Evolutionary conservation across 1,140 invertebrate species (phyloP).

Genomic region (Ylistrum balloti): DNA sequence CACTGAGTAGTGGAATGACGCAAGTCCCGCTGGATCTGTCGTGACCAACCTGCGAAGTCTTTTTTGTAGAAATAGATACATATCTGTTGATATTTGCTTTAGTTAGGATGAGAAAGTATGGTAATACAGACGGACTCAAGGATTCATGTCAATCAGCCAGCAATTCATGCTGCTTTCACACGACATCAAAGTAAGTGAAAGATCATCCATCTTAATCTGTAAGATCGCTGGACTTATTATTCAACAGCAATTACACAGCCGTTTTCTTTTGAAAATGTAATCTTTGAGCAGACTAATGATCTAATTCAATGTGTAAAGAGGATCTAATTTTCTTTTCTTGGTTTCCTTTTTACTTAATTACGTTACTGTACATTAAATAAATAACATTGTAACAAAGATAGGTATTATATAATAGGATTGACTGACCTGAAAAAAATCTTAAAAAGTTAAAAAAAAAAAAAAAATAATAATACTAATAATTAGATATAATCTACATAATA

Average conservation of each 20-base stretch:
- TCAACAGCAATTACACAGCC: neutral
- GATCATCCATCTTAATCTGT: neutral
- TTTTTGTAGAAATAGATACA: neutral
- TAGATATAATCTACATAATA: too few species aligned
- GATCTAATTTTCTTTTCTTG: neutral
- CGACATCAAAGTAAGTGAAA: constrained; percentile 4
- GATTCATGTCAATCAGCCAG: constrained; percentile 3
- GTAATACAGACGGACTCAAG: constrained; percentile 5
- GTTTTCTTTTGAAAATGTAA: neutral
- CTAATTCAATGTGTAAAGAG: neutral
- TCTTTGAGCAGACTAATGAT: neutral
- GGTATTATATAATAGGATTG: too few species aligned
- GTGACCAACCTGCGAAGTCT: neutral
- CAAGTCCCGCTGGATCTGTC: neutral
- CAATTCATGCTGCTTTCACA: constrained; percentile 17
- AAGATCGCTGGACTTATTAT: neutral
- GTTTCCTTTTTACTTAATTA: neutral
- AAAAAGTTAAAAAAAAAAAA: too few species aligned
- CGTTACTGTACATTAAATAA: too few species aligned
- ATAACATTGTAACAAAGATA: too few species aligned
- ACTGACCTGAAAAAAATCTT: too few species aligned
- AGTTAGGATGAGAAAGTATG: constrained; percentile 15
- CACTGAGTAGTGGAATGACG: neutral
- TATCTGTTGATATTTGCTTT: constrained; percentile 30
- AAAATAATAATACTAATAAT: too few species aligned